phyloP scores from a whole-genome alignment of 2,888 invertebrate species.

The Ectemnius cavifrons region DNA sequence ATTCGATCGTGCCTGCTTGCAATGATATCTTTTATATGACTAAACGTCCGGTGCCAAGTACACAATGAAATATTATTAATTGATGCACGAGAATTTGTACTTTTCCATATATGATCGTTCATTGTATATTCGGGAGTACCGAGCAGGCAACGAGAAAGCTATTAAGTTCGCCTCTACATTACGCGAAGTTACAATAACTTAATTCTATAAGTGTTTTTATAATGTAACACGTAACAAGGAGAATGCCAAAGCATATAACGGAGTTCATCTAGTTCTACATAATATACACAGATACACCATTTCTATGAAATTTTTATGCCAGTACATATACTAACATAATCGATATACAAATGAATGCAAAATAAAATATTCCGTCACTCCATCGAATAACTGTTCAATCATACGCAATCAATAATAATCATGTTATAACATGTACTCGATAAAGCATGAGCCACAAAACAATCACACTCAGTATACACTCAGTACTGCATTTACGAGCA shows the following conservation, averaged over 20 bases:
- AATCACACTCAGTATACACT: too few species aligned
- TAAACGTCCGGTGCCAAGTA: slow-evolving; percentile 14
- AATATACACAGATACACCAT: too few species aligned
- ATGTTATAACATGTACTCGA: too few species aligned
- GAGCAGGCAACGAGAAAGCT: slow-evolving; percentile 8
- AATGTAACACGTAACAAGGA: slow-evolving; percentile 45
- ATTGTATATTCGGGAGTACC: background rate
- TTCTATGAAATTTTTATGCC: too few species aligned
- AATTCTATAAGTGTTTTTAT: slow-evolving; percentile 50
- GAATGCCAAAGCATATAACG: slow-evolving; percentile 58
- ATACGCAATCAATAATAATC: too few species aligned
- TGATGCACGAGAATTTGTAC: slow-evolving; percentile 4
- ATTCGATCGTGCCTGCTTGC: slow-evolving; percentile 33
- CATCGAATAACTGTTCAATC: too few species aligned
- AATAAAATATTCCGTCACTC: too few species aligned
- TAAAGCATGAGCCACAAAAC: too few species aligned
- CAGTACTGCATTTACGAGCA: too few species aligned
- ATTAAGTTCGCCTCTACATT: slow-evolving; percentile 32
- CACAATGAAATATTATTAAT: too few species aligned
- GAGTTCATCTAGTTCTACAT: slow-evolving; percentile 45
- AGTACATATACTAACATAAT: too few species aligned
- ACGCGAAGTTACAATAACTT: slow-evolving; percentile 39
- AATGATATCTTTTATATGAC: background rate
- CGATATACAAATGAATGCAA: too few species aligned
- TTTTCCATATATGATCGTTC: slow-evolving; percentile 10